Conservation (phyloP, 2,888 invertebrate species). For the Lagria hirta region DNA sequence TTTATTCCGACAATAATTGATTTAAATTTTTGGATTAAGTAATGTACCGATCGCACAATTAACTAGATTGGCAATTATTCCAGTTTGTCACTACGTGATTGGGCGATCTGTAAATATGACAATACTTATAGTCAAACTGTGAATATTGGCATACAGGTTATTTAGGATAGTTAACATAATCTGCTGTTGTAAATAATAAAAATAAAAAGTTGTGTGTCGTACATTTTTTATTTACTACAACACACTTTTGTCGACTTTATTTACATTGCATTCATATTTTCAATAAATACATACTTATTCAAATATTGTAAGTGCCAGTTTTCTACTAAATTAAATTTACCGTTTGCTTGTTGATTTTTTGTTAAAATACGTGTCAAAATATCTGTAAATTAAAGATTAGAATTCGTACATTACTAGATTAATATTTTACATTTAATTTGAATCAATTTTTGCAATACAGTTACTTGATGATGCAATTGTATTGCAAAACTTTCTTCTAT, state of each 20-base stretch:
- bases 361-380: conserved; percentile 28
- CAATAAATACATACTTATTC: conserved; percentile 9
- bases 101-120: conserved; percentile 39
- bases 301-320: conserved; percentile 28
- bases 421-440: conserved; percentile 28
- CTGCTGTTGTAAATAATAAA: conserved; percentile 37
- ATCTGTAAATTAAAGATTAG: conserved; percentile 27
- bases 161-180: conserved; percentile 40
- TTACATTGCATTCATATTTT: conserved; percentile 18
- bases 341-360: conserved; percentile 22
- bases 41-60: conserved; percentile 14
- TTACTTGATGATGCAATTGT: no score
- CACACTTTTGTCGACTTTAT: no score
- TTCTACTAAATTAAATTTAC: conserved; percentile 20
- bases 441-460: no score
- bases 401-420: conserved; percentile 29
- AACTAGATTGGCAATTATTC: conserved; percentile 2
- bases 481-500: no score
- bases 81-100: conserved; percentile 5
- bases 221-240: conserved; percentile 13
- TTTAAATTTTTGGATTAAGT: conserved; percentile 4
- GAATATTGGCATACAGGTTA: conserved; percentile 46
- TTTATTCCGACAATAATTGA: conserved; percentile 19
- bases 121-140: conserved; percentile 46
- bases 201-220: conserved; percentile 25